Base-by-base conservation (phyloP, 2,113 vertebrate genomes). In the Gallinago media region DNA sequence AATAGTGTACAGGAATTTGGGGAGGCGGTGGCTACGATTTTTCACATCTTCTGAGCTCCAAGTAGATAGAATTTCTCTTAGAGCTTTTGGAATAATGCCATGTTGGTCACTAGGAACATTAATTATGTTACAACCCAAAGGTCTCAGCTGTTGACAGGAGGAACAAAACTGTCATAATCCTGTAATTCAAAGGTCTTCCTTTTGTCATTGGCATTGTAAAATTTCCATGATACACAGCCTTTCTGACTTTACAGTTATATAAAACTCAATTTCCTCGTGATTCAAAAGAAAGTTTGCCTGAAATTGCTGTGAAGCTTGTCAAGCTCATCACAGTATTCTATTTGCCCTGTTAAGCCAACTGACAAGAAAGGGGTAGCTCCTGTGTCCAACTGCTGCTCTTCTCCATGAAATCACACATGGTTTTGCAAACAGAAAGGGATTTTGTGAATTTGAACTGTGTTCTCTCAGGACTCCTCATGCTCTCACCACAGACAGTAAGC, bases 1-100 rank as follows among this genome's bases (percentile, higher is more conserved):
- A 94, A 99, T 98, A 29, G 99, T 99, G 91, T 99, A 99, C 50
- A 99, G 98, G 74, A 99, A 88, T 91, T 98, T 99, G 44, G 99
- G 99, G 11, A 95, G 93, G 4, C 94, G 96, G 92, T 89, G 98
- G 71, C 91, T 73, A 0, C 79, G 95, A 15, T 97, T 97, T 75
- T 97, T 98, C 21, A 98, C 88, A 38, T 99, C 99, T 29, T 98
- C 97, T 7, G 98, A 98, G 68, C 97, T 97, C 99, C 99, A 99
- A 22, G 76, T 95, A 42, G 98, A 99, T 32, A 99, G 97, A 81
- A 99, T 90, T 70, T 98, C 98, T 96, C 95, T 97, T 87, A 99
- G 98, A 26, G 94, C 98, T 8, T 97, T 88, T 21, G 99, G 99
- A 96, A 99, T 98, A 63, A 99, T 99, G 20, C 99, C 99, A 8